Base-by-base conservation (phyloP, 2,113 vertebrate species). In the Sigmodon hispidus region DNA sequence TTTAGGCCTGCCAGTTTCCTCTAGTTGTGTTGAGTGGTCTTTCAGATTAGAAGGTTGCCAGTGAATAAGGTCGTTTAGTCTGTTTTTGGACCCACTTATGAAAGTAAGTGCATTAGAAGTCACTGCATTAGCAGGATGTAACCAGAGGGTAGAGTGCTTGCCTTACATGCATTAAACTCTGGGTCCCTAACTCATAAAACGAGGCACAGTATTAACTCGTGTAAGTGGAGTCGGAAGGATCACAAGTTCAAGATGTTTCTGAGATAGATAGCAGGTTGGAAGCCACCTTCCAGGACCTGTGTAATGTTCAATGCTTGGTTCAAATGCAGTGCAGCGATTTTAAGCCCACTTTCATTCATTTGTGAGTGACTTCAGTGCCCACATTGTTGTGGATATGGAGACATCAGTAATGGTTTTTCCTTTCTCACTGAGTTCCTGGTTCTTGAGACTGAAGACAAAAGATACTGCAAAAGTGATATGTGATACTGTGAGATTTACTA, bases 31-130 rank as follows among this genome's bases (percentile, higher is more conserved):
- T 69, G 48, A 67, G 1, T 45, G 61, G 34, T 21, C 73, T 2
- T 91, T 93, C 63, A 93, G 69, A 50, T 70, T 50, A 84, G n/a
- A 92, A 76, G 55, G 36, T 87, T 72, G 36, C 26, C 29, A 34
- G 7, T 90, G 59, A n/a, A n/a, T n/a, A n/a, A n/a, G n/a, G n/a
- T n/a, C 26, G 17, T 1, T 26, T 65, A 50, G 63, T 94, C 17
- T 92, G 45, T 90, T 87, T 19, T 86, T 93, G 61, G 19, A 34
- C 6, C 48, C 89, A 0, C 50, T 93, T 86, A 55, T 48, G 48
- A 94, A 48, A 94, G 34, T 67, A 50, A 91, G 80, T 12, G 90
- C 77, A 87, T 93, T 31, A n/a, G n/a, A n/a, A n/a, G n/a, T n/a
- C n/a, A n/a, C 6, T 34, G 57, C 40, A 19, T 83, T 75, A 36